Evolutionary conservation across 2,797 vertebrate species (phyloP).

Genomic region (Acipenser ruthenus): DNA sequence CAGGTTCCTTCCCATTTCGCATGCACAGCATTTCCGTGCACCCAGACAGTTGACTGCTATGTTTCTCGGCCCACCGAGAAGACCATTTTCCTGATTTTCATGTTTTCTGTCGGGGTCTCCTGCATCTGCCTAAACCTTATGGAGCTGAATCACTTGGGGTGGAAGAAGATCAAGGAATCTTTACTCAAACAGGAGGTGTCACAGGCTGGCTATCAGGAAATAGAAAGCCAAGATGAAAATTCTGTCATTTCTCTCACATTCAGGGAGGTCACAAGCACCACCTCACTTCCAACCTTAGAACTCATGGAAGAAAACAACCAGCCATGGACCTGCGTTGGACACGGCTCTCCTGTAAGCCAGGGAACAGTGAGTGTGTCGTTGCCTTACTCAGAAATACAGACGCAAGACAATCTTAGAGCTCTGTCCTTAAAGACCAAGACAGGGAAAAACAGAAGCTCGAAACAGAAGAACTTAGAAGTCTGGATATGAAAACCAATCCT

Average conservation of each 20-base stretch:
- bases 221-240: slow-evolving; percentile 37
- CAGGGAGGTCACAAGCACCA: slow-evolving; percentile 47
- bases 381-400: slow-evolving; percentile 10
- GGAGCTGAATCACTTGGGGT: slow-evolving; percentile 89
- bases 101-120: slow-evolving; percentile 86
- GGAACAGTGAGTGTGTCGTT: slow-evolving; percentile 16
- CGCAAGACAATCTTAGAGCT: slow-evolving; percentile 23
- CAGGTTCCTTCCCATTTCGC: slow-evolving; percentile 73
- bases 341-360: slow-evolving; percentile 31
- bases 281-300: slow-evolving; percentile 53
- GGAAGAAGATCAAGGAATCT: slow-evolving; percentile 56
- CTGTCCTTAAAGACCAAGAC: slow-evolving; percentile 33
- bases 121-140: slow-evolving; percentile 84
- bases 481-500: slow-evolving; percentile 46
- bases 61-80: slow-evolving; percentile 91
- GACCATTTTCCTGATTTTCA: slow-evolving; percentile 89
- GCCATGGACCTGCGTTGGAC: slow-evolving; percentile 48
- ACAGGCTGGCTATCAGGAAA: slow-evolving; percentile 38
- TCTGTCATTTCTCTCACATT: slow-evolving; percentile 37
- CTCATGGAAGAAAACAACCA: slow-evolving; percentile 52
- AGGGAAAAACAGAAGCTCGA: slow-evolving; percentile 29
- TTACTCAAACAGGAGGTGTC: slow-evolving; percentile 26
- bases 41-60: slow-evolving; percentile 87
- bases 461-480: slow-evolving; percentile 52
- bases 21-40: slow-evolving; percentile 73